Evolutionary conservation across 2,113 vertebrate species (phyloP).

Genomic region (Mormoops blainvillei): DNA sequence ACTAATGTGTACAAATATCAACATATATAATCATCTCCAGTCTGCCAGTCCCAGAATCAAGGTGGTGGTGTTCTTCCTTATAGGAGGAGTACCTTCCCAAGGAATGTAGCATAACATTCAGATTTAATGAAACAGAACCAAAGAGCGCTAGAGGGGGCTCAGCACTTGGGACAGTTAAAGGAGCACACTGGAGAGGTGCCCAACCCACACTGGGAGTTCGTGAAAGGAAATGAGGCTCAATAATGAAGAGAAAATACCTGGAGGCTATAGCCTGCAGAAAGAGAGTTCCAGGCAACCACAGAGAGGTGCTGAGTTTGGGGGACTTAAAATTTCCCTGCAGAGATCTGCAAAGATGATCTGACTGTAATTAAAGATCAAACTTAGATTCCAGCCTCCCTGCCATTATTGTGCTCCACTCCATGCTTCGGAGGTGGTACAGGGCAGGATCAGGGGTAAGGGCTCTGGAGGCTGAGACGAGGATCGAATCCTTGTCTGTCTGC

Average conservation of each 20-base stretch:
- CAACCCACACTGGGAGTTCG: neutral
- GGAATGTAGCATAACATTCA: neutral
- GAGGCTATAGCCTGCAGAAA: neutral
- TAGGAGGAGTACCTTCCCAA: neutral
- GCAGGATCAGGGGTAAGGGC: neutral
- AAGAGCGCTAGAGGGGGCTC: neutral
- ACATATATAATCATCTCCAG: neutral
- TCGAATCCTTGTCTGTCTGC: neutral
- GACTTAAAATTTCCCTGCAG: neutral
- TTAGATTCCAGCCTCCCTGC: neutral
- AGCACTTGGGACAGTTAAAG: neutral
- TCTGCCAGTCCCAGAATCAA: neutral
- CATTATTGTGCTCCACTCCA: fast-evolving
- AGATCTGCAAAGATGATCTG: neutral
- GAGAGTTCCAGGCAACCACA: neutral
- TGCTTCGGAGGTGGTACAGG: neutral
- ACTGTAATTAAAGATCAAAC: neutral
- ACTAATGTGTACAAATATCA: neutral
- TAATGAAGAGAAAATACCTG: neutral
- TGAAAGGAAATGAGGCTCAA: neutral
- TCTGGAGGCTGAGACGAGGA: neutral
- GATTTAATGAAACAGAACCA: neutral
- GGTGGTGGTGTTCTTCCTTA: neutral
- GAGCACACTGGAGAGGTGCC: neutral
- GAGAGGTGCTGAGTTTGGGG: neutral